Evolutionary conservation across 2,888 invertebrate genomes (phyloP).

Genomic region (Heliconius cydno): DNA sequence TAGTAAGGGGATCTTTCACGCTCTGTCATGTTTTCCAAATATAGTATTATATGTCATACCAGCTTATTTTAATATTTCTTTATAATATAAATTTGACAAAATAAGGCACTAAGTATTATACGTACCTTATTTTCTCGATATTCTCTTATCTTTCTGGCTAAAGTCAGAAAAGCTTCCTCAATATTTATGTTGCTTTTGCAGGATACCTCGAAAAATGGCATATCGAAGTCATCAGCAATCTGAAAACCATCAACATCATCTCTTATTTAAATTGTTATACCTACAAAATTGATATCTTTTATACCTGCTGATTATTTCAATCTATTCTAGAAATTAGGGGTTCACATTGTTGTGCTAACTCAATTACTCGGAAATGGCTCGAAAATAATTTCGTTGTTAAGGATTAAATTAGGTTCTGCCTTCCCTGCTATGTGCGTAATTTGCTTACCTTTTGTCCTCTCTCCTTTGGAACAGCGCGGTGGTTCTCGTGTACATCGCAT

Average conservation of each 20-base stretch:
- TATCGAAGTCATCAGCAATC: conserved; percentile 94
- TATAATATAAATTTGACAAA: not conserved
- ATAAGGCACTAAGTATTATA: not conserved
- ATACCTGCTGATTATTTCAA: not conserved
- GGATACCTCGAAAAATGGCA: conserved; percentile 94
- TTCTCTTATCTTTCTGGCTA: conserved; percentile 92
- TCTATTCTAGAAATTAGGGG: not conserved
- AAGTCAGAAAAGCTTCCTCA: conserved; percentile 90
- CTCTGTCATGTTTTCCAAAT: not conserved
- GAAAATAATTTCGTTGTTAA: not conserved
- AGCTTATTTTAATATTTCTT: not conserved
- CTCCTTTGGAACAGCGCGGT: conserved; percentile 90
- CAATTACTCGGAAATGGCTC: too few species aligned
- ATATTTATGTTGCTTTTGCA: conserved; percentile 94
- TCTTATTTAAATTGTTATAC: not conserved
- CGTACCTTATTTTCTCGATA: conserved; percentile 89
- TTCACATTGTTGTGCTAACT: too few species aligned
- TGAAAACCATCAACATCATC: conserved; percentile 58
- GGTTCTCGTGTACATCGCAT: conserved; percentile 89
- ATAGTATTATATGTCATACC: not conserved
- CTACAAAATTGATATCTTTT: too few species aligned
- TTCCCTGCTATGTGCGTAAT: not conserved
- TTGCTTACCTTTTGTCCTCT: conserved; percentile 89
- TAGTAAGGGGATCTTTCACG: not conserved
- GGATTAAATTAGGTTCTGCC: not conserved